Evolutionary conservation across 2,888 invertebrate species (phyloP), one percentile per base, ranked within the genome.

Genomic region (Oasisia sp.): DNA sequence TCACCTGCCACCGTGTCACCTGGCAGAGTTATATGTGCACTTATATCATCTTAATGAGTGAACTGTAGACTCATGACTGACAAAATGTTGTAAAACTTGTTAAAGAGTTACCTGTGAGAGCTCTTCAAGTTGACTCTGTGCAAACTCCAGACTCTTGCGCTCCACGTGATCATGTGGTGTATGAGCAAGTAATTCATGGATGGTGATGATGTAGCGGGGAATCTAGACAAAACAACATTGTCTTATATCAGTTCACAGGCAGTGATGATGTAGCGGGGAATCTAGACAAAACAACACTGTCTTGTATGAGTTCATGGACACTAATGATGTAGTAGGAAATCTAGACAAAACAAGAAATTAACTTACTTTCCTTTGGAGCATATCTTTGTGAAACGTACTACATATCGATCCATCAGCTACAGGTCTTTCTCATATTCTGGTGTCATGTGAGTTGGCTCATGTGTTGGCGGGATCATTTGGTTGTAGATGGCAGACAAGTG

Each of bases 121-220:
- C 95, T 98, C 98, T 96, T 99, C 98, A 1, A 99, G 97, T 95
- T 98, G 98, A 94, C 96, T 95, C 92, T 98, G 97, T 90, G 98
- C 98, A 95, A 98, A 98, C 96, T 98, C 98, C 94, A 99, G 97
- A 95, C 98, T 98, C 96, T 98, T 98, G 32, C 98, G 97, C 97
- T 99, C 98, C 92, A 99, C 98, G 97, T 99, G 99, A 96, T 98
- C 98, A 96, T 98, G 98, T 0, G 99, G 98, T 0, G 99, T 99
- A 96, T 98, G 98, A 9, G 98, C 98, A 93, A 99, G 97, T 32
- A 99, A 97, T 96, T 98, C 98, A 96, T 98, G 98, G 89, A 99
- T 97, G 0, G 98, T 98, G 94, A 98, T 98, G 94, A 99, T 99
- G 96, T 99, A 99, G 27, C 98, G 97, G 0, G 98, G 98, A 94